A percentile compares a stretch with the other conserved stretches of the same genome.
Evolutionary conservation across 1,140 invertebrate genomes (phyloP).

Genomic region (Caenorhabditis latens): DNA sequence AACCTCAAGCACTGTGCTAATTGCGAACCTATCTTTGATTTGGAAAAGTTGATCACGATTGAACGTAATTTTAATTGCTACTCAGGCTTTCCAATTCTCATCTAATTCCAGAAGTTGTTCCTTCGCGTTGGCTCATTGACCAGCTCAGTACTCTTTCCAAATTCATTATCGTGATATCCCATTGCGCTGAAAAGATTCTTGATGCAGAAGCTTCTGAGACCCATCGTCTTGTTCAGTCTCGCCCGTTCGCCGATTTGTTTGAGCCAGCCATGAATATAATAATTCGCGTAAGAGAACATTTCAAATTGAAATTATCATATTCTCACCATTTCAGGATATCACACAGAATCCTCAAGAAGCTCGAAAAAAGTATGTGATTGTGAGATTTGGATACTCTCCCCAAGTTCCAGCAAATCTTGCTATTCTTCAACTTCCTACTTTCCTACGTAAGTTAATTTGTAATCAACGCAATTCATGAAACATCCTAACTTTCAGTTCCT

Average conservation of each 20-base stretch:
- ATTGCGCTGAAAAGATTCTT: constrained; percentile 40
- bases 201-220: constrained; percentile 64
- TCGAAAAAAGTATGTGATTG: constrained; percentile 57
- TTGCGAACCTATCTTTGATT: background rate
- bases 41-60: background rate
- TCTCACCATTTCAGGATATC: constrained; percentile 54
- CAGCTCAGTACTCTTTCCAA: constrained; percentile 55
- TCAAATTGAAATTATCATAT: background rate
- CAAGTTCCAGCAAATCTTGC: constrained; percentile 45
- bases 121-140: constrained; percentile 56
- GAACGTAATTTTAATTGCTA: background rate
- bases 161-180: constrained; percentile 58
- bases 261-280: constrained; percentile 67
- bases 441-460: background rate
- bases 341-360: constrained; percentile 40
- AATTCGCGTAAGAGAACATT: constrained; percentile 55
- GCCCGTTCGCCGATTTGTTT: constrained; percentile 74
- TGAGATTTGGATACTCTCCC: constrained; percentile 39
- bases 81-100: too few species aligned
- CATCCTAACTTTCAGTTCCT: constrained; percentile 37
- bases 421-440: constrained; percentile 33
- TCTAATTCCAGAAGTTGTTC: constrained; percentile 46
- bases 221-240: constrained; percentile 63
- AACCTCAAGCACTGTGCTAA: constrained; percentile 8
- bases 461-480: background rate